Percentiles rank a stretch among this genome's conserved stretches.
Conservation (phyloP, 2,113 vertebrate genomes). For the Oncorhynchus mykiss region DNA sequence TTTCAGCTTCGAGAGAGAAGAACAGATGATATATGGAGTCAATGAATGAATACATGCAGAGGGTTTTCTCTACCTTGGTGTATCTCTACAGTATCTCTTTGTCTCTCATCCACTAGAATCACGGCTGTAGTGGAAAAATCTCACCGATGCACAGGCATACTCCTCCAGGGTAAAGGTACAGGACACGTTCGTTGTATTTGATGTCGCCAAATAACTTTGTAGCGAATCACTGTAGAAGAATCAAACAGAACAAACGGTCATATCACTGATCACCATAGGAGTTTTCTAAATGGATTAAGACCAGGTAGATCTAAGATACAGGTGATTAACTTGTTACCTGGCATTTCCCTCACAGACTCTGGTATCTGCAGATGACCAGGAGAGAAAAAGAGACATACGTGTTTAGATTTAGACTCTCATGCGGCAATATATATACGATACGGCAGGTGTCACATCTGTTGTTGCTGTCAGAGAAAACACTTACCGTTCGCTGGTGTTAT, state of each 20-base stretch:
- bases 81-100: neutral
- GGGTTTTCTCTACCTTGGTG: neutral
- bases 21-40: neutral
- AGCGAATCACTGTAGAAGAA: conserved; percentile 48
- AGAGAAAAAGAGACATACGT: too few relatives aligned
- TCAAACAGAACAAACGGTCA: neutral
- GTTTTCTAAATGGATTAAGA: neutral
- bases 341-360: conserved; percentile 48
- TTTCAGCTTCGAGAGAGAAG: conserved; percentile 42
- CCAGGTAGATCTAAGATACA: neutral
- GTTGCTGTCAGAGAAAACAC: neutral
- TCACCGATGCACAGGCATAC: conserved; percentile 67
- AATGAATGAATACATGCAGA: neutral
- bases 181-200: conserved; percentile 10
- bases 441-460: neutral
- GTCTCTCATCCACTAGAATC: neutral
- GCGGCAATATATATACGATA: neutral
- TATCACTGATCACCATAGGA: neutral
- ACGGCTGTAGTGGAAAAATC: neutral
- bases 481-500: conserved; percentile 57
- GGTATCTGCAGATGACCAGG: conserved; percentile 37
- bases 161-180: conserved; percentile 48
- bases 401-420: neutral
- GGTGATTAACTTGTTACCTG: conserved; percentile 48
- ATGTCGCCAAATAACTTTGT: conserved; percentile 26